phyloP scores from a whole-genome alignment of 2,888 invertebrate genomes.

The Caenorhabditis sp. region DNA sequence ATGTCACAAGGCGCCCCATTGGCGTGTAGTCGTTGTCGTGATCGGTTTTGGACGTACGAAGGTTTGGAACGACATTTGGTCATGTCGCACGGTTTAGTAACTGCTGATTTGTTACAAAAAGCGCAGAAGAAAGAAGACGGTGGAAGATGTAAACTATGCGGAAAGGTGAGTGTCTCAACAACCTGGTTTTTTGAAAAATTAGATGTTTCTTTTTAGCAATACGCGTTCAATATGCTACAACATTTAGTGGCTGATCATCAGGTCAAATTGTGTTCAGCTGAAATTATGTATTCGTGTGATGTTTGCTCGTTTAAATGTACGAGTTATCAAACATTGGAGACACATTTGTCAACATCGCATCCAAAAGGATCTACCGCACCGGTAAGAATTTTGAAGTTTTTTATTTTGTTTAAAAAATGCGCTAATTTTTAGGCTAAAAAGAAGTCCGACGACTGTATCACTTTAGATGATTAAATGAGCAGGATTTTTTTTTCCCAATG shows the following conservation, averaged over 20 bases:
- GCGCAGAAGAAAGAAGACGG: conserved; percentile 93
- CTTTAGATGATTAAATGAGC: conserved; percentile 44
- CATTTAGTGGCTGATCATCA: conserved; percentile 69
- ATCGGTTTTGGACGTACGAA: conserved; percentile 89
- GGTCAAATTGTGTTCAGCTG: conserved; percentile 67
- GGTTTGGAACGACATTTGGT: conserved; percentile 92
- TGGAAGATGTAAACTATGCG: conserved; percentile 92
- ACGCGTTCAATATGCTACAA: conserved; percentile 70
- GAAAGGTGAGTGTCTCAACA: conserved; percentile 79
- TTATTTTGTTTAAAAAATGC: too few species aligned
- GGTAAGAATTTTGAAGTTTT: background rate
- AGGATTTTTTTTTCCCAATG: background rate
- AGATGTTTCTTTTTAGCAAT: conserved; percentile 56
- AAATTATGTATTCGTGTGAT: conserved; percentile 69
- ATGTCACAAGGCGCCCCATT: conserved; percentile 67
- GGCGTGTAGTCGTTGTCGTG: conserved; percentile 66
- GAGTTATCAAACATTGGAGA: conserved; percentile 64
- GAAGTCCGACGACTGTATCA: conserved; percentile 48
- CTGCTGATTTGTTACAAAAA: conserved; percentile 93
- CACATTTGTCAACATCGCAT: conserved; percentile 61
- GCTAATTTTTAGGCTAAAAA: conserved; percentile 16
- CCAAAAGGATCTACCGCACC: conserved; percentile 48
- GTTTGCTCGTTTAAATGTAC: conserved; percentile 60
- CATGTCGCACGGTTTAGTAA: conserved; percentile 91
- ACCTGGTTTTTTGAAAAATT: conserved; percentile 6